A percentile compares a stretch with the other conserved stretches of the same genome.
Conservation (phyloP, 2,797 vertebrate species). For the Meda fulgida region DNA sequence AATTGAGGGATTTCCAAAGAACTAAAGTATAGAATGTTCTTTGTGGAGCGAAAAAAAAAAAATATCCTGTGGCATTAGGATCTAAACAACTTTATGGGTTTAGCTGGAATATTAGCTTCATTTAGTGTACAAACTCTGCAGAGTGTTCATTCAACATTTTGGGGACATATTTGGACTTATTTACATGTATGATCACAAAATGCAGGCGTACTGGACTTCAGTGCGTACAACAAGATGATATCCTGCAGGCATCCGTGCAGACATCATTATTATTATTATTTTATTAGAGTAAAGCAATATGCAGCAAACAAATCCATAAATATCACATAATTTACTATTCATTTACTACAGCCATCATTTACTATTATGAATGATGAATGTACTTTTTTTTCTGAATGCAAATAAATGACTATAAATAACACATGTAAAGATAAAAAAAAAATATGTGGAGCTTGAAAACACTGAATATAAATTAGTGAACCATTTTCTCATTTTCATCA, state of each 20-base stretch:
- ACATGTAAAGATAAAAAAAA: not conserved
- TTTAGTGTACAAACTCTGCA: not conserved
- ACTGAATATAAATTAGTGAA: not conserved
- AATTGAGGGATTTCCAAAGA: not conserved
- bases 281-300: not conserved
- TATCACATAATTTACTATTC: not conserved
- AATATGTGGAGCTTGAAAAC: not conserved
- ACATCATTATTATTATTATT: not conserved
- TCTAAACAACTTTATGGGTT: not conserved
- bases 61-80: not conserved
- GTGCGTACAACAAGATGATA: not conserved
- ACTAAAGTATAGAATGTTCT: not conserved
- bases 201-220: not conserved
- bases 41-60: not conserved
- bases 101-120: not conserved
- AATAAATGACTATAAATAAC: not conserved
- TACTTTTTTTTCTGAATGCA: not conserved
- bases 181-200: not conserved
- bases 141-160: not conserved
- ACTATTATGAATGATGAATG: not conserved
- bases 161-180: conserved; percentile 3
- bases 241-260: not conserved
- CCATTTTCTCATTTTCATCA: not conserved
- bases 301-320: not conserved
- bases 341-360: not conserved